phyloP scores from a whole-genome alignment of 2,888 invertebrate species.

The Eristalis pertinax region DNA sequence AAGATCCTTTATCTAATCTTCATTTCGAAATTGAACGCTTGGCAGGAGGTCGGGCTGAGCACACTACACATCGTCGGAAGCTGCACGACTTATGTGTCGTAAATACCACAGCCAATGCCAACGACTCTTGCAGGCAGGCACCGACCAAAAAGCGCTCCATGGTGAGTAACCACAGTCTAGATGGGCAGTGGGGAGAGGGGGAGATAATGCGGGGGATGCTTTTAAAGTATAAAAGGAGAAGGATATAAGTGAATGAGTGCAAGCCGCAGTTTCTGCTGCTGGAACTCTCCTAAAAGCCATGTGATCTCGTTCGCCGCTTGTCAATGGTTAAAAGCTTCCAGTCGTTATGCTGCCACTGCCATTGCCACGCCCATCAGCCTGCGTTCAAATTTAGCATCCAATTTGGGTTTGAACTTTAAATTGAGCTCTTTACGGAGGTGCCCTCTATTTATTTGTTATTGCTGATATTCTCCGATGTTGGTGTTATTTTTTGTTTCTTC shows the following conservation, averaged over 20 bases:
- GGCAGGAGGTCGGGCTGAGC: not conserved
- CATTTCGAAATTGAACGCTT: conserved; percentile 60
- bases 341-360: conserved; percentile 4
- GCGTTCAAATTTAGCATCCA: conserved; percentile 42
- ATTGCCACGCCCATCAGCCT: conserved; percentile 50
- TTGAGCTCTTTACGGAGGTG: conserved; percentile 55
- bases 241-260: conserved; percentile 41
- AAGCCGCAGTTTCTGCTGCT: conserved; percentile 9
- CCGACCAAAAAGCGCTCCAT: not conserved
- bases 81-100: conserved; percentile 49
- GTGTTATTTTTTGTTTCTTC: not conserved
- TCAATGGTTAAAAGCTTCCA: not conserved
- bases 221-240: conserved; percentile 11
- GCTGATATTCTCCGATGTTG: too few species aligned
- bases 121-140: not conserved
- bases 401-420: conserved; percentile 64
- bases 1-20: conserved; percentile 64
- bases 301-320: conserved; percentile 19
- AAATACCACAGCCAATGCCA: conserved; percentile 51
- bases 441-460: not conserved
- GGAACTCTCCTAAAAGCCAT: conserved; percentile 27
- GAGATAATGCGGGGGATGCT: conserved; percentile 15
- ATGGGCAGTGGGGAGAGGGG: conserved; percentile 31
- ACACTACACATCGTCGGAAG: conserved; percentile 17
- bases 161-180: not conserved